These are phyloP conservation scores for Dione juno DNA, from an alignment of 2,888 invertebrate genomes.

Conservation along the genomic window DNA sequence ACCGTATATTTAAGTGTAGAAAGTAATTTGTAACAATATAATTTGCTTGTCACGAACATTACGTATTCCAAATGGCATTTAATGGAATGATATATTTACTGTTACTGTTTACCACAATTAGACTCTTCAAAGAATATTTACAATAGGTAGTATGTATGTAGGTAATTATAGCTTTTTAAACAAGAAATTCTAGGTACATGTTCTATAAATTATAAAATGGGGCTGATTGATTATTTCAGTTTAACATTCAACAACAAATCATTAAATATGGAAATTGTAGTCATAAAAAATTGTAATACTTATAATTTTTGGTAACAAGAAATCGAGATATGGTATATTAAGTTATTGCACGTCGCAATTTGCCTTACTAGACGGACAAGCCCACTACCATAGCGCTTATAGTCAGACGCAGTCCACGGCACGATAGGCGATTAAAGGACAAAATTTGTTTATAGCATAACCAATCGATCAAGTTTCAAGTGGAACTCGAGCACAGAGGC, in stretches of 20 bases:
- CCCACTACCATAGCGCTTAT: no score
- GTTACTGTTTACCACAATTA: slow-evolving; percentile 51
- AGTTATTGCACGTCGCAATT: no score
- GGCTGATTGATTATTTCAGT: not conserved
- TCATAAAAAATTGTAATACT: not conserved
- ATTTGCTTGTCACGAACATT: slow-evolving; percentile 42
- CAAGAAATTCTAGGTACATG: not conserved
- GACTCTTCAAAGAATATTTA: slow-evolving; percentile 61
- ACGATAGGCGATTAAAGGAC: no score
- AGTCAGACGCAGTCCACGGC: no score
- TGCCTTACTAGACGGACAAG: no score
- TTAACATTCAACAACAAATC: not conserved
- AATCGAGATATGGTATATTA: no score
- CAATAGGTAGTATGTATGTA: slow-evolving; percentile 42
- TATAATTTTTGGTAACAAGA: no score
- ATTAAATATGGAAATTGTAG: not conserved
- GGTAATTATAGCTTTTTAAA: slow-evolving; percentile 46
- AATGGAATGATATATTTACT: slow-evolving; percentile 55
- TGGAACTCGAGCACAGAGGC: no score
- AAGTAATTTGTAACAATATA: not conserved
- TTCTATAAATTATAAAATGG: not conserved
- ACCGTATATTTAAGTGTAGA: not conserved
- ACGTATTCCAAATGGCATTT: slow-evolving; percentile 59
- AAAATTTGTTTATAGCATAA: no score
- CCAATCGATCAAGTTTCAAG: no score